A percentile compares a stretch with the other conserved stretches of the same genome.
Evolutionary conservation across 2,797 vertebrate species (phyloP).

Genomic region (Eidolon dupreanum): DNA sequence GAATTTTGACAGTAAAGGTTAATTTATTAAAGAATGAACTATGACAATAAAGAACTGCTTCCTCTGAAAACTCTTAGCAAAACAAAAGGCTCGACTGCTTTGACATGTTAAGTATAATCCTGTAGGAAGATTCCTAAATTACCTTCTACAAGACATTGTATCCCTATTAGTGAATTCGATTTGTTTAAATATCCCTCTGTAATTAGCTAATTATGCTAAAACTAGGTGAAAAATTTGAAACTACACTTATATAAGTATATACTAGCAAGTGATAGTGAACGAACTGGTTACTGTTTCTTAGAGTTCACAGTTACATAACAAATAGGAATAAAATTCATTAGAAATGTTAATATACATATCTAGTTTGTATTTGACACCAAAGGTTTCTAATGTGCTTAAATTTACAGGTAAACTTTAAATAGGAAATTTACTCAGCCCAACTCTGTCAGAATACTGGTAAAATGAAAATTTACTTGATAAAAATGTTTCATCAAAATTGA

Average conservation of each 20-base stretch:
- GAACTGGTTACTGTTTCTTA: neutral
- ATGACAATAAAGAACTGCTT: conserved; percentile 7
- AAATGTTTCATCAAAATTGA: conserved; percentile 6
- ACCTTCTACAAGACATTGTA: neutral
- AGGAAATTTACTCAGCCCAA: conserved; percentile 20
- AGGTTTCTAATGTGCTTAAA: neutral
- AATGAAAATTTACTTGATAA: conserved; percentile 38
- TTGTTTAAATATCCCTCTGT: neutral
- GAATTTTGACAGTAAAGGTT: neutral
- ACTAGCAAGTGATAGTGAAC: neutral
- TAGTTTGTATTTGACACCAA: neutral
- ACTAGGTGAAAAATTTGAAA: neutral
- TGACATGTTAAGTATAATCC: neutral
- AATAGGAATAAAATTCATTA: neutral
- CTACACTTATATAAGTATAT: neutral
- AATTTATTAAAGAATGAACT: conserved; percentile 12
- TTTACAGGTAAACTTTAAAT: conserved; percentile 4
- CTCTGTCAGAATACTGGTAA: neutral
- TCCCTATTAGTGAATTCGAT: neutral
- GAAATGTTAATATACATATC: neutral
- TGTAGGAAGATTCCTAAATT: neutral
- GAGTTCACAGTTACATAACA: neutral
- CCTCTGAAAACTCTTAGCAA: conserved; percentile 46
- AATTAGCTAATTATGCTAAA: neutral
- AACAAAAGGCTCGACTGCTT: neutral